Evolutionary conservation across 2,888 invertebrate species (phyloP), one percentile per base, ranked within the genome.

Genomic region (Rhagonycha fulva): DNA sequence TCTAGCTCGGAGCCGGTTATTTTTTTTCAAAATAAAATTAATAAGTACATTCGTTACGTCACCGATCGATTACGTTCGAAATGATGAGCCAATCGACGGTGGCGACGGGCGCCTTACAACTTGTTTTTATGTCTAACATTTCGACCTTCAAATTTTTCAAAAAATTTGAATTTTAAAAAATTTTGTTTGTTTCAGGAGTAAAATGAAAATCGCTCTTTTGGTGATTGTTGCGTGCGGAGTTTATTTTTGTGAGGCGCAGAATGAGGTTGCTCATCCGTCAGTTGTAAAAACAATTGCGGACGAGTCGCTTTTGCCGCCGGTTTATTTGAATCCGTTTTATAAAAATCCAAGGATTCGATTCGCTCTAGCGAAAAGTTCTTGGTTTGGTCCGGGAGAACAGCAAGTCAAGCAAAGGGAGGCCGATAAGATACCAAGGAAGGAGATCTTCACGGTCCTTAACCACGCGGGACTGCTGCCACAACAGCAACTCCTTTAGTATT

Each of bases 361-460:
- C 70, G 87, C 90, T 0, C 82, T 93, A 62, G 90, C 90, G 1
- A 84, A 90, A 68, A 89, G 89, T 60, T 92, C 92, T 81, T 89
- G 91, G 86, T 88, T 93, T 76, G 91, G 91, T 68, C 89, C 91
- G 12, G 93, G 92, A 47, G 93, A 93, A 84, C 87, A 88, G 78
- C 86, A 90, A 84, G 93, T 93, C 3, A 89, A 87, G 80, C 89
- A 90, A 66, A 88, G 93, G 28, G 91, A 92, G 80, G 89, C 93
- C 2, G 91, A 92, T 80, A 88, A 89, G 78, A 91, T 93, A 67
- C 86, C 91, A n/a, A 89, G 92, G 19, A 88, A 88, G 68, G 90
- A 92, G 84, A 92, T 93, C 79, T 92, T 92, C 86, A 90, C 90
- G 70, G 90, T 92, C 61, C 87, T 93, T 68, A 90, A 91, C 0